Percentiles rank a stretch among this genome's conserved stretches.
phyloP scores from a whole-genome alignment of 1,140 invertebrate species.

The Nymphalis io region DNA sequence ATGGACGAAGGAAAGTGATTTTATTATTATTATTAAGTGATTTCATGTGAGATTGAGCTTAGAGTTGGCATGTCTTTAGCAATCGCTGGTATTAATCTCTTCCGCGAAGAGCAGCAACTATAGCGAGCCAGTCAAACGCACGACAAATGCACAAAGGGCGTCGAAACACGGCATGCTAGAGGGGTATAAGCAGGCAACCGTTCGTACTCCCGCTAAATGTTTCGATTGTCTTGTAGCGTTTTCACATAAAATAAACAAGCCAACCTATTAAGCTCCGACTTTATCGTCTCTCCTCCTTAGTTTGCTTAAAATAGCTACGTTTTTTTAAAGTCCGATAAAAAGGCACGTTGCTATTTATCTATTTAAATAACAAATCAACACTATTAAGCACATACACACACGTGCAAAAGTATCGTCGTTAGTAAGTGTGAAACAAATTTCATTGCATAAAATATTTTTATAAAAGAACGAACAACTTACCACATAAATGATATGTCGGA shows the following conservation, averaged over 20 bases:
- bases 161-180: constrained; percentile 55
- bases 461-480: no score
- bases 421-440: no score
- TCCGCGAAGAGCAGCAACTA: constrained; percentile 61
- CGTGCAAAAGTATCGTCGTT: no score
- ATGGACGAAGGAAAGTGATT: not conserved
- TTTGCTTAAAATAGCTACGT: constrained; percentile 2
- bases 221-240: constrained; percentile 19
- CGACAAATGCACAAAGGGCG: constrained; percentile 67
- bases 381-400: no score
- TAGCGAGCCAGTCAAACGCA: constrained; percentile 59
- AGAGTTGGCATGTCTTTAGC: constrained; percentile 49
- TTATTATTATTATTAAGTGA: constrained; percentile 26
- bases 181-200: constrained; percentile 35
- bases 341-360: not conserved
- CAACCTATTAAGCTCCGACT: constrained; percentile 14
- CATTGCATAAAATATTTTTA: no score
- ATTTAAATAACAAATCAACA: no score
- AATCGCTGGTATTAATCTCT: constrained; percentile 61
- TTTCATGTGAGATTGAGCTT: constrained; percentile 58
- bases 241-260: constrained; percentile 16
- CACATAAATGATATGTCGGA: not conserved
- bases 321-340: not conserved
- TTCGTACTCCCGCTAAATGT: constrained; percentile 7
- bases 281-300: constrained; percentile 9